Evolutionary conservation across 2,888 invertebrate genomes (phyloP), one percentile per base, ranked within the genome.

Genomic region (Argyra leucocephala): DNA sequence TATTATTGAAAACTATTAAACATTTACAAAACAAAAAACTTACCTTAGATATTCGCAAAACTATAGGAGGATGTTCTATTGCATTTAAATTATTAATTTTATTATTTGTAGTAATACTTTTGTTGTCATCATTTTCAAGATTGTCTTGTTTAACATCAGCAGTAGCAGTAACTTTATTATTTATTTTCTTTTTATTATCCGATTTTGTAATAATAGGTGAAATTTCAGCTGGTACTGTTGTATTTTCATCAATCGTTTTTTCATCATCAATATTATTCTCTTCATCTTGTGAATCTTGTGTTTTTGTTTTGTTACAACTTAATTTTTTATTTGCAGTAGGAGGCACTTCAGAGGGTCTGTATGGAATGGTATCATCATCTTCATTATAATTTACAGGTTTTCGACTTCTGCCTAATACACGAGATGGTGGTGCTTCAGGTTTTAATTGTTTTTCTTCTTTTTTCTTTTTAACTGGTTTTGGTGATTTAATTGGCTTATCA

Each of bases 1-100:
- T n/a, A n/a, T n/a, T n/a, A n/a, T n/a, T n/a, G n/a, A n/a, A n/a
- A n/a, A n/a, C n/a, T n/a, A n/a, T n/a, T n/a, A n/a, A 31, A 31
- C 31, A 31, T 31, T 10, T 6, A 10, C 12, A 31, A 31, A 6
- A 31, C 10, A 31, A 36, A 61, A 3, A 22, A 69, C 69, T 74
- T 70, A 80, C 88, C 80, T 92, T 90, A 70, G 91, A 92, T 83
- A 93, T 93, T 80, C 93, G 84, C 69, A 93, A 81, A 65, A 93
- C 92, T 74, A 93, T 93, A 24, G 93, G 93, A 61, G 92, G 91
- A 77, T 89, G 87, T 70, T 81, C 80, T 66, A 72, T 67, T 12
- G 15, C 23, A 59, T 6, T 18, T 23, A 48, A 23, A 65, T 60
- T 10, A 66, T 59, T 15, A 22, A 48, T 22, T 66, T 23, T 22